Base-by-base conservation (phyloP, 2,113 vertebrate species). In the Laticauda colubrina region DNA sequence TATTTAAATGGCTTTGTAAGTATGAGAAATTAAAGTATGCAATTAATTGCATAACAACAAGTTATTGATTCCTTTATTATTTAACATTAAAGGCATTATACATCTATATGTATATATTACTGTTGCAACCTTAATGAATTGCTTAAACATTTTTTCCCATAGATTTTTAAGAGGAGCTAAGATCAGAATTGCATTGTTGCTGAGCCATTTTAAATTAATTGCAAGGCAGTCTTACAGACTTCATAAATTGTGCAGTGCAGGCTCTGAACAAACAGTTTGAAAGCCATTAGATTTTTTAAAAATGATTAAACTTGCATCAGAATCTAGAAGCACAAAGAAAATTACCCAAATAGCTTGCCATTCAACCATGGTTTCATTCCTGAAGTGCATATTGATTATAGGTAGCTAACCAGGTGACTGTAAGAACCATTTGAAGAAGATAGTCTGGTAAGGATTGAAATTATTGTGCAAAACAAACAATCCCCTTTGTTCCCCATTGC, bases 81-180 rank as follows among this genome's bases (percentile, higher is more conserved):
- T 96, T 95, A 91, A 69, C 93, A 93, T 93, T 96, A 96, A 94
- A 91, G 95, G 93, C 85, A 56, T 97, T 94, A 21, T 81, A 81
- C 6, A 34, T 96, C 94, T 96, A 12, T 53, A 53, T 53, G 5
- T 15, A 59, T 61, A 96, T 88, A 94, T 95, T 89, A 94, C 95
- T 94, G 93, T 96, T 95, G 95, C 95, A 96, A 95, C 96, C 96
- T 97, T 97, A 97, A 98, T 97, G 97, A 97, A 97, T 95, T 96
- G 93, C 96, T 97, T 97, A 97, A 98, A 97, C 94, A 97, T 96
- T 43, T 75, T 88, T 55, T 95, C 87, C 94, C 95, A 89, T 91
- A 92, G 97, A 97, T 94, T 96, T 96, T 97, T 96, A 93, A 97
- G 92, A 97, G 93, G 96, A 96, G 94, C 95, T 94, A 96, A 96